phyloP scores from a whole-genome alignment of 2,888 invertebrate genomes.

The Eledone cirrhosa region DNA sequence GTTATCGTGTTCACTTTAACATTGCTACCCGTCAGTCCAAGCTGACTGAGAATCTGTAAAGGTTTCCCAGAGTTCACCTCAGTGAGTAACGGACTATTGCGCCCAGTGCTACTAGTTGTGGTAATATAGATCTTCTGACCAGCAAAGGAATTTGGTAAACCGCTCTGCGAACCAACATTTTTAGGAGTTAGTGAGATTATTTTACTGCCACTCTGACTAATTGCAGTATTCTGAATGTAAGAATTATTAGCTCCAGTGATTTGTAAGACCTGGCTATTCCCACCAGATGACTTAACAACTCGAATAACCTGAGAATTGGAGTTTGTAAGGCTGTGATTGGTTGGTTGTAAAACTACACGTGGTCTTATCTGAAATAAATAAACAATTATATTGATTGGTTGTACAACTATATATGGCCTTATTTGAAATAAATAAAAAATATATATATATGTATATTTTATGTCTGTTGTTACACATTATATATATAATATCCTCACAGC shows the following conservation, averaged over 20 bases:
- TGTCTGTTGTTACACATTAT: too few relatives aligned
- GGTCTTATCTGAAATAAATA: slow-evolving; percentile 15
- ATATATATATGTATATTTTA: too few relatives aligned
- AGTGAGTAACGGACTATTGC: slow-evolving; percentile 30
- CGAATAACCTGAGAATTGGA: slow-evolving; percentile 20
- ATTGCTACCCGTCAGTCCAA: slow-evolving; percentile 40
- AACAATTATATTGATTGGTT: too few relatives aligned
- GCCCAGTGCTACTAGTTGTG: slow-evolving; percentile 31
- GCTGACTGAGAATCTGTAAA: slow-evolving; percentile 41
- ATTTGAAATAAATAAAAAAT: too few relatives aligned
- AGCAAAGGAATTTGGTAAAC: slow-evolving; percentile 32
- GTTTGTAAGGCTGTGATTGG: slow-evolving; percentile 26
- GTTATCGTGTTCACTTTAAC: slow-evolving; percentile 30
- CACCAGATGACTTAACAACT: slow-evolving; percentile 25
- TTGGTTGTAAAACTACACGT: slow-evolving; percentile 23
- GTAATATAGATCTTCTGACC: slow-evolving; percentile 39
- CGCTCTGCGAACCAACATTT: slow-evolving; percentile 36
- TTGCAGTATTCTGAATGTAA: slow-evolving; percentile 22
- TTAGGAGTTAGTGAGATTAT: slow-evolving; percentile 31
- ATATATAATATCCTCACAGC: too few relatives aligned
- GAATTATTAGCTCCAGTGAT: slow-evolving; percentile 24
- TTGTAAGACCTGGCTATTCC: slow-evolving; percentile 29
- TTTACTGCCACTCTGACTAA: slow-evolving; percentile 19
- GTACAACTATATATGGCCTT: too few relatives aligned
- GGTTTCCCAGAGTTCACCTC: slow-evolving; percentile 37